Evolutionary conservation across 2,113 vertebrate genomes (phyloP).

Genomic region (Dendrocopos noguchii): DNA sequence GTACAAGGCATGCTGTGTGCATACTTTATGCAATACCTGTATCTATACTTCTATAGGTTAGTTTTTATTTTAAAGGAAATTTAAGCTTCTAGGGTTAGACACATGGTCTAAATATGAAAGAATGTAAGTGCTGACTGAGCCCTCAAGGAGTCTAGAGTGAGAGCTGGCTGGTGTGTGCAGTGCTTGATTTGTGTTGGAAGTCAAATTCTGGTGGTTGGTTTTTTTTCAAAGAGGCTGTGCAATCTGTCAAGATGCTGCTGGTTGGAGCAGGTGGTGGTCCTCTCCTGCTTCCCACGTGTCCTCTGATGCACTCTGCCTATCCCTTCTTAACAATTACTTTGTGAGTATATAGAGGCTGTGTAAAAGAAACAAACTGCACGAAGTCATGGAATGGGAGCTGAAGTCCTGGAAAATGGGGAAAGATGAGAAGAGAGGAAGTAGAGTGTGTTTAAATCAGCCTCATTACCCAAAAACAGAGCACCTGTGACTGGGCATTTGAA

Average conservation of each 20-base stretch:
- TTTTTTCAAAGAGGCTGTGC: background rate
- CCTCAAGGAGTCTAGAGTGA: background rate
- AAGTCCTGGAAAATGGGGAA: background rate
- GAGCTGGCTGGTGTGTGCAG: background rate
- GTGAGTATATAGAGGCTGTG: background rate
- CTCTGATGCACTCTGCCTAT: background rate
- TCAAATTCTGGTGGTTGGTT: background rate
- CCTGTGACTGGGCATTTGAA: background rate
- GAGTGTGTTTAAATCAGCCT: background rate
- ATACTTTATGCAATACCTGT: accelerated
- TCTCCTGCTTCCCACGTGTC: background rate
- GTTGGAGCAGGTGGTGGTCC: background rate
- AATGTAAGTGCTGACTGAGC: background rate
- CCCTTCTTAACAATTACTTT: background rate
- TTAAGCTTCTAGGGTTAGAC: background rate
- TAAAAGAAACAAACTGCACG: background rate
- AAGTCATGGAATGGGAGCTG: background rate
- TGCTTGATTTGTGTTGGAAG: too few species aligned
- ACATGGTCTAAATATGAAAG: background rate
- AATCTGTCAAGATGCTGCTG: background rate
- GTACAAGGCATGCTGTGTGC: accelerated
- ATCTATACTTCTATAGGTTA: accelerated
- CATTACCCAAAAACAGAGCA: accelerated
- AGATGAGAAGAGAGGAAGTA: background rate
- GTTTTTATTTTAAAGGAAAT: background rate